Evolutionary conservation across 2,113 vertebrate species (phyloP).

Genomic region (Pedionomus torquatus): DNA sequence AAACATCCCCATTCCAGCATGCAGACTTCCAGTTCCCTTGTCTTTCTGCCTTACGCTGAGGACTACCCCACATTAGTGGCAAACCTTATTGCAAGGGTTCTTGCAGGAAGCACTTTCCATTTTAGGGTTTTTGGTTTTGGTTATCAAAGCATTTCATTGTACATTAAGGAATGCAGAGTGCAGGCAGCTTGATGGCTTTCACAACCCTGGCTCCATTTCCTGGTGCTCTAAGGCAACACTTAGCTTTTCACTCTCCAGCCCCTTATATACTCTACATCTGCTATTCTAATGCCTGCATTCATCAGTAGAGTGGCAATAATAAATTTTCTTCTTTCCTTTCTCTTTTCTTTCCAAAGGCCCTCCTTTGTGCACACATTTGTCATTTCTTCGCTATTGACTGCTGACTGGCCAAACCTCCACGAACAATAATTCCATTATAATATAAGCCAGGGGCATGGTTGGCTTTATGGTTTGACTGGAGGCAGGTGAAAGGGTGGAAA

Average conservation of each 20-base stretch:
- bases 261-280: slow-evolving; percentile 70
- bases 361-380: slow-evolving; percentile 28
- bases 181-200: slow-evolving; percentile 72
- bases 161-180: slow-evolving; percentile 56
- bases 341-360: slow-evolving; percentile 26
- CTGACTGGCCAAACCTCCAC: background rate
- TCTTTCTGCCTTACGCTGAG: background rate
- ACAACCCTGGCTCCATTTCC: slow-evolving; percentile 73
- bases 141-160: slow-evolving; percentile 72
- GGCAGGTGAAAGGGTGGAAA: slow-evolving; percentile 67
- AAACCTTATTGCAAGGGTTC: slow-evolving; percentile 30
- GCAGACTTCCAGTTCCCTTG: background rate
- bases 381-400: slow-evolving; percentile 24
- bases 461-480: slow-evolving; percentile 48
- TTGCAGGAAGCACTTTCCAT: slow-evolving; percentile 43
- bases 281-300: slow-evolving; percentile 78
- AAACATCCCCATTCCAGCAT: background rate
- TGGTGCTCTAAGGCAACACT: slow-evolving; percentile 72
- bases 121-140: background rate
- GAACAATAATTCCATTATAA: slow-evolving; percentile 49
- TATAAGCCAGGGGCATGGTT: slow-evolving; percentile 30
- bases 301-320: slow-evolving; percentile 69
- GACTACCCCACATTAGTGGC: background rate
- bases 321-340: slow-evolving; percentile 69
- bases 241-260: slow-evolving; percentile 68